A percentile compares a stretch with the other conserved stretches of the same genome.
Conservation (phyloP, 2,888 invertebrate species). For the Mesorhabditis sp. region DNA sequence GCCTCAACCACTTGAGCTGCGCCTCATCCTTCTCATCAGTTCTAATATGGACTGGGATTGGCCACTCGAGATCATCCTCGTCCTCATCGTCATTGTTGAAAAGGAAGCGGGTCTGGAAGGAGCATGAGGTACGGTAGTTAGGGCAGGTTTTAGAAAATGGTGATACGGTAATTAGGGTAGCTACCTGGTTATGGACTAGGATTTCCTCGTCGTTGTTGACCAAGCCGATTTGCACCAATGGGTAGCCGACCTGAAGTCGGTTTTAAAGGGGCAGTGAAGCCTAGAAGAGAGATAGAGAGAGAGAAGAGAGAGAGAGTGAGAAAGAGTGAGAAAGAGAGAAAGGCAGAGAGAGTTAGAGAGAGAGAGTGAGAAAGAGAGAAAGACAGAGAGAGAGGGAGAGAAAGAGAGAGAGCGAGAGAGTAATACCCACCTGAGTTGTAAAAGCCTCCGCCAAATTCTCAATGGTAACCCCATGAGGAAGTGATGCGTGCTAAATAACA, state of each 20-base stretch:
- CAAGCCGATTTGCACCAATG: slow-evolving; percentile 27
- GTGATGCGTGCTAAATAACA: slow-evolving; percentile 32
- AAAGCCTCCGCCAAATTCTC: slow-evolving; percentile 35
- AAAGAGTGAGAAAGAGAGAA: too few species aligned
- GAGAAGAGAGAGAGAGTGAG: too few species aligned
- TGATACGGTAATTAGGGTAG: background rate
- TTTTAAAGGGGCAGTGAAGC: too few species aligned
- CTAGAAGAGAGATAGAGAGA: too few species aligned
- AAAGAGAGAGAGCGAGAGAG: too few species aligned
- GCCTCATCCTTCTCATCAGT: slow-evolving; percentile 15
- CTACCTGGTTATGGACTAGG: slow-evolving; percentile 31
- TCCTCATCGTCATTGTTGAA: slow-evolving; percentile 24
- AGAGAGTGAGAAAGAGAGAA: too few species aligned
- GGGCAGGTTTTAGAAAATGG: too few species aligned
- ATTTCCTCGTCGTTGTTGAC: slow-evolving; percentile 13
- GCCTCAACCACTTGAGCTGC: slow-evolving; percentile 31
- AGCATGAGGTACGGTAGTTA: too few species aligned
- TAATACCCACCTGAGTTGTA: slow-evolving; percentile 30
- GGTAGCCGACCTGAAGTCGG: slow-evolving; percentile 27
- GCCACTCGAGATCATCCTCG: slow-evolving; percentile 27
- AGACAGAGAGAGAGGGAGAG: too few species aligned
- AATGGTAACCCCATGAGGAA: slow-evolving; percentile 30
- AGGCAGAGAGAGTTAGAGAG: too few species aligned
- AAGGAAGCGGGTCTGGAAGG: slow-evolving; percentile 32
- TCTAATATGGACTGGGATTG: slow-evolving; percentile 38